Evolutionary conservation across 1,140 invertebrate genomes (phyloP).

Genomic region (Epicauta chinensis): DNA sequence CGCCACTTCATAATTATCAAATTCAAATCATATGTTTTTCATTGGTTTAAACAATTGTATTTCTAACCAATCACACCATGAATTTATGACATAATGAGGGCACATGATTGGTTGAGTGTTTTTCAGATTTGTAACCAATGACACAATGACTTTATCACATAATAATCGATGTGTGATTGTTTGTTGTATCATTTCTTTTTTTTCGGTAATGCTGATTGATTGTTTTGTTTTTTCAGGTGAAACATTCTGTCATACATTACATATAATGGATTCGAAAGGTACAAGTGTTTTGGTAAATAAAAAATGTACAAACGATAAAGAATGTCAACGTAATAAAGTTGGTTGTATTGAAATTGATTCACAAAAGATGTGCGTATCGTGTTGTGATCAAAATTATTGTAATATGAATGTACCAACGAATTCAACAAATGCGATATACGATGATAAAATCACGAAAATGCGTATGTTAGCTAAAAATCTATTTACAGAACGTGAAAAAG

Average conservation of each 20-base stretch:
- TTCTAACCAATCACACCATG: too few relatives aligned
- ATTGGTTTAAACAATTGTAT: too few relatives aligned
- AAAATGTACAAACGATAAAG: constrained; percentile 54
- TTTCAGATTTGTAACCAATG: too few relatives aligned
- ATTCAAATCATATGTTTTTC: too few relatives aligned
- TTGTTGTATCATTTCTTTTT: too few relatives aligned
- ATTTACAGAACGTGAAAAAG: constrained; percentile 39
- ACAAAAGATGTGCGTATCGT: constrained; percentile 61
- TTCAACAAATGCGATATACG: constrained; percentile 50
- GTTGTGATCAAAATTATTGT: constrained; percentile 61
- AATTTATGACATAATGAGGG: too few relatives aligned
- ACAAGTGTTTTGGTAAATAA: constrained; percentile 60
- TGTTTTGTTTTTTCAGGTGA: constrained; percentile 40
- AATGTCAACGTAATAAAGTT: constrained; percentile 54
- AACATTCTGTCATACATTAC: constrained; percentile 58
- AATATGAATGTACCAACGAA: constrained; percentile 58
- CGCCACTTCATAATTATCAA: too few relatives aligned
- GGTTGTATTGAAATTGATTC: constrained; percentile 58
- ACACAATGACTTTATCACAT: too few relatives aligned
- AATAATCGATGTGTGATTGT: too few relatives aligned
- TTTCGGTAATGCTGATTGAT: background rate
- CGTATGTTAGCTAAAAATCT: constrained; percentile 40
- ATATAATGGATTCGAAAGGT: constrained; percentile 58
- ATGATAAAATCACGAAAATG: constrained; percentile 42
- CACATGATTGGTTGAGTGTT: too few relatives aligned